Percentiles rank a stretch among this genome's conserved stretches.
Evolutionary conservation across 1,140 invertebrate genomes (phyloP).

Genomic region (Steinernema khuongi): DNA sequence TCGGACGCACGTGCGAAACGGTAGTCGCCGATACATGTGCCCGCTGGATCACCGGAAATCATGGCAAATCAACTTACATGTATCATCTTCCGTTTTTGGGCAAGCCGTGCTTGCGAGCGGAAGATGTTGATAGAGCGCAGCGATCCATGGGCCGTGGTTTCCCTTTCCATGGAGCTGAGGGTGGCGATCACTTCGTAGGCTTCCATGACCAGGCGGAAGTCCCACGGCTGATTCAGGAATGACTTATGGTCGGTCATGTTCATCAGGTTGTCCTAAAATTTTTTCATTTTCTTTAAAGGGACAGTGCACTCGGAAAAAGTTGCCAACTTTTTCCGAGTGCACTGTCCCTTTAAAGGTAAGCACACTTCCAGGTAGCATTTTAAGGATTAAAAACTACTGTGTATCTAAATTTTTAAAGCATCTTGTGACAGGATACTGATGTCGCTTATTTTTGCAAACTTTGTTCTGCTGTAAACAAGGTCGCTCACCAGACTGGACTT

Average conservation of each 20-base stretch:
- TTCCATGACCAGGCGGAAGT: constrained; percentile 35
- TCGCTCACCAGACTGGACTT: too few relatives aligned
- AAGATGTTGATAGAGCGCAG: constrained; percentile 31
- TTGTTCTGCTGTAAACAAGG: too few relatives aligned
- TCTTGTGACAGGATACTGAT: too few relatives aligned
- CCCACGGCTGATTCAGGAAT: constrained; percentile 34
- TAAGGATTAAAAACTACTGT: too few relatives aligned
- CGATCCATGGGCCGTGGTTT: constrained; percentile 37
- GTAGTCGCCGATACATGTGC: too few relatives aligned
- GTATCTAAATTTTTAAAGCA: too few relatives aligned
- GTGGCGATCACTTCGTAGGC: constrained; percentile 39
- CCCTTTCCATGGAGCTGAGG: constrained; percentile 34
- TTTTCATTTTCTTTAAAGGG: too few relatives aligned
- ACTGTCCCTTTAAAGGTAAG: too few relatives aligned
- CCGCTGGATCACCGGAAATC: constrained; percentile 18
- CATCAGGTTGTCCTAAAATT: constrained; percentile 30
- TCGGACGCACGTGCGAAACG: background rate
- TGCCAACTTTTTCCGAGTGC: too few relatives aligned
- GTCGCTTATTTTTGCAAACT: too few relatives aligned
- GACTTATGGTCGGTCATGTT: constrained; percentile 35
- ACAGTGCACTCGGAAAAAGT: too few relatives aligned
- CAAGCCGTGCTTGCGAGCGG: constrained; percentile 24
- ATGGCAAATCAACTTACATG: background rate
- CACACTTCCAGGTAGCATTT: too few relatives aligned
- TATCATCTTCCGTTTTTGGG: constrained; percentile 31